Evolutionary conservation across 2,888 invertebrate species (phyloP), one percentile per base, ranked within the genome.

Genomic region (Nebria salina): DNA sequence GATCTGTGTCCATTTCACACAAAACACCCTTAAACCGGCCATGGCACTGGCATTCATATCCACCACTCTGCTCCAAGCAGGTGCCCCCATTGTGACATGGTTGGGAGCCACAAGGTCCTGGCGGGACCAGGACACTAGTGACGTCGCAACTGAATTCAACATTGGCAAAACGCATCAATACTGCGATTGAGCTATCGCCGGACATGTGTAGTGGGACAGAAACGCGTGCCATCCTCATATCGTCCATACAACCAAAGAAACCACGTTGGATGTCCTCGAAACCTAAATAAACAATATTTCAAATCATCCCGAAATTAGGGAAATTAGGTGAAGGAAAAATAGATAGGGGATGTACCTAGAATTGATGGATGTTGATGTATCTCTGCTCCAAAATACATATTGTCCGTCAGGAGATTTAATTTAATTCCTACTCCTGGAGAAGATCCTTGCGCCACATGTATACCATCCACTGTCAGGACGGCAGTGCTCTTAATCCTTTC

Each of bases 171-270:
- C 93, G 88, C 84, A 93, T 93, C 2, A 94, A 85, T 1, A 92
- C 92, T 1, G 92, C 93, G 7, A 93, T 91, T n/a, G 91, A 91
- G 85, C 91, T 93, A 34, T 91, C 91, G 0, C 93, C 93, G 1
- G 92, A 92, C 89, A 92, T 93, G 85, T 94, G 93, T 13, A 96
- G 88, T 0, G 97, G 97, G 76, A 98, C 92, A 0, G 92, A 90
- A 7, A 93, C 92, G 81, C 94, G 92, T 79, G 95, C 94, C 75
- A 98, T 92, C 82, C 93, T 91, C 43, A 98, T 93, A 86, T 97
- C 96, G 82, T 97, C 94, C 92, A 98, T 93, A 87, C 98, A 98
- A 1, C 98, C 98, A 81, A 95, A 91, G 88, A 97, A 97, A 0
- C 98, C 98, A 83, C 94, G 91, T 73, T 94, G 94, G 75, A 97